A percentile compares a stretch with the other conserved stretches of the same genome.
phyloP scores from a whole-genome alignment of 2,888 invertebrate species.

The Sphinx pinastri region DNA sequence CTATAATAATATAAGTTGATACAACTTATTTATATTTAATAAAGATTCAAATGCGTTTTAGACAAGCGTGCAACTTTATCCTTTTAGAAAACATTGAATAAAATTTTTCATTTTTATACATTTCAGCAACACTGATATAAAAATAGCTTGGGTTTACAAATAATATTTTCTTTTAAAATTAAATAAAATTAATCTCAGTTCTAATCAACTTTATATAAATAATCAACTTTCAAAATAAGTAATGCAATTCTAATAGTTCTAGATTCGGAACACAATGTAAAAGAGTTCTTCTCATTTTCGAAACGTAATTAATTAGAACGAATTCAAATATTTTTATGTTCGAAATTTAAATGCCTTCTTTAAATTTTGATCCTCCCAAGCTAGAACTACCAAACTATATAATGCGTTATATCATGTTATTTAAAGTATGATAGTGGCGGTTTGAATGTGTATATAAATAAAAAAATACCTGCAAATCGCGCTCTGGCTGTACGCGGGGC shows the following conservation, averaged over 20 bases:
- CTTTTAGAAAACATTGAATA: constrained; percentile 46
- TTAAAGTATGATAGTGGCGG: neutral
- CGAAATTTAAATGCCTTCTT: too few species aligned
- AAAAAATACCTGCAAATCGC: constrained; percentile 96
- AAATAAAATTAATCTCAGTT: constrained; percentile 5
- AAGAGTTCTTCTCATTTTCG: too few species aligned
- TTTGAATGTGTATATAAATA: neutral
- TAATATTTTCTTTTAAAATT: neutral
- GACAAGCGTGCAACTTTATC: constrained; percentile 78
- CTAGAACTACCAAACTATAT: neutral
- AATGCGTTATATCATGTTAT: constrained; percentile 5
- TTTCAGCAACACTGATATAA: constrained; percentile 2
- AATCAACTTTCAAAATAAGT: neutral
- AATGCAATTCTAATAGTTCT: constrained; percentile 3
- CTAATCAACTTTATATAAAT: constrained; percentile 10
- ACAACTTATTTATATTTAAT: constrained; percentile 11
- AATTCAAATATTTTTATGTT: too few species aligned
- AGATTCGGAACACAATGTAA: neutral
- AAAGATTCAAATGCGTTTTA: constrained; percentile 53
- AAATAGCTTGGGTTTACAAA: neutral
- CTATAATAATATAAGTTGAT: neutral
- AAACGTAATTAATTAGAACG: too few species aligned
- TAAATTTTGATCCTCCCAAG: neutral
- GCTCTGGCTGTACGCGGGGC: constrained; percentile 99
- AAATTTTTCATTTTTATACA: constrained; percentile 33